Evolutionary conservation across 2,113 vertebrate genomes (phyloP).

Genomic region (Dendrocopos noguchii): DNA sequence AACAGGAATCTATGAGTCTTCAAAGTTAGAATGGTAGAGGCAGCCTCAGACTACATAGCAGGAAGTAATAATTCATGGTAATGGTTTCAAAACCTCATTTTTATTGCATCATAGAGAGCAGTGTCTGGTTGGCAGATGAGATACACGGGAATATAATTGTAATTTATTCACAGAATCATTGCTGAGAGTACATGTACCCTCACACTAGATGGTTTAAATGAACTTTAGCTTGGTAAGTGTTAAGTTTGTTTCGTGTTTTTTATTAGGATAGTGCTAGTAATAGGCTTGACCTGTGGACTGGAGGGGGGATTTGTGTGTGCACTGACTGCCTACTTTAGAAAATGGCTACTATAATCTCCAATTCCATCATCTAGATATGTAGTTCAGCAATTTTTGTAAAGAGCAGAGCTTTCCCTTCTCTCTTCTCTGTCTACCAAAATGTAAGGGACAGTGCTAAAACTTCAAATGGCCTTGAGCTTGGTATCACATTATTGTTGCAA

Average conservation of each 20-base stretch:
- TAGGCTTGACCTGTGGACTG: neutral
- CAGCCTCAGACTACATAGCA: neutral
- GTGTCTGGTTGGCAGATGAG: neutral
- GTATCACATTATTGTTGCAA: slow-evolving; percentile 41
- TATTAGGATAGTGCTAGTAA: neutral
- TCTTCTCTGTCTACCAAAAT: neutral
- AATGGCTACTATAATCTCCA: neutral
- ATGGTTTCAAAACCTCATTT: neutral
- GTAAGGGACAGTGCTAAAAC: neutral
- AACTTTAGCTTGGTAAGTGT: neutral
- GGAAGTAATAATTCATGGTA: neutral
- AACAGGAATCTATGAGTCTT: neutral
- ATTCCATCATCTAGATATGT: neutral
- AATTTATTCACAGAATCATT: neutral
- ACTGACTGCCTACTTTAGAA: neutral
- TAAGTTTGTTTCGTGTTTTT: neutral
- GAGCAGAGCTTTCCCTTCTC: neutral
- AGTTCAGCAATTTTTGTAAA: neutral
- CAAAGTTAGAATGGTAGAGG: neutral
- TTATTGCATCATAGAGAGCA: neutral
- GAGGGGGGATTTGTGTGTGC: neutral
- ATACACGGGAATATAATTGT: neutral
- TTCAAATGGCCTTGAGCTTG: neutral
- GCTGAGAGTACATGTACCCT: neutral
- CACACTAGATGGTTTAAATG: neutral